Percentiles rank a stretch among this genome's conserved stretches.
Conservation (phyloP, 2,888 invertebrate species). For the Lasioglossum oenotherae region DNA sequence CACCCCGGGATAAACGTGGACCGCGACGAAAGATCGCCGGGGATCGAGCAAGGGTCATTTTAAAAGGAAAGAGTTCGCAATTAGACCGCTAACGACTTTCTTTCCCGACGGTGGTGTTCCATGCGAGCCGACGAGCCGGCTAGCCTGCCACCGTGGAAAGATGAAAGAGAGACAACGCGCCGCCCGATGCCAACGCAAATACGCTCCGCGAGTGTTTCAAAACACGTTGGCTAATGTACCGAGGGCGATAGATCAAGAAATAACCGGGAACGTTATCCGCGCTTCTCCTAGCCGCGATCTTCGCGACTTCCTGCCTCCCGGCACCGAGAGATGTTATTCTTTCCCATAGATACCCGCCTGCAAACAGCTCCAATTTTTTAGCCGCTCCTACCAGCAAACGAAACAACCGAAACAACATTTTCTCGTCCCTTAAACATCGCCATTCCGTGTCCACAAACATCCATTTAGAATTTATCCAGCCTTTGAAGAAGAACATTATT, state of each 20-base stretch:
- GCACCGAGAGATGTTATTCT: not conserved
- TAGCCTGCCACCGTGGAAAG: slow-evolving; percentile 65
- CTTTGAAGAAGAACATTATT: not conserved
- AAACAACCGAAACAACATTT: not conserved
- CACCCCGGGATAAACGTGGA: not conserved
- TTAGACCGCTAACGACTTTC: slow-evolving; percentile 50
- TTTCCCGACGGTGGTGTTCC: slow-evolving; percentile 46
- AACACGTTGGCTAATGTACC: slow-evolving; percentile 84
- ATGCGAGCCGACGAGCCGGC: slow-evolving; percentile 48
- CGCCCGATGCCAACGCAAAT: slow-evolving; percentile 82
- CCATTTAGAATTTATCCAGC: not conserved
- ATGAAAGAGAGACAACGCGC: slow-evolving; percentile 79
- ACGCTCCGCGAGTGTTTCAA: slow-evolving; percentile 83
- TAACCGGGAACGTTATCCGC: slow-evolving; percentile 72
- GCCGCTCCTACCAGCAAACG: not conserved
- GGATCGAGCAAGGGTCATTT: slow-evolving; percentile 37
- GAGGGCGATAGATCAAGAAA: slow-evolving; percentile 78
- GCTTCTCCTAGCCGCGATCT: slow-evolving; percentile 54
- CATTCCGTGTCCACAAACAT: not conserved
- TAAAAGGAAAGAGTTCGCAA: slow-evolving; percentile 44
- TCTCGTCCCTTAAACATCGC: not conserved
- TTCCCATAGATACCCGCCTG: slow-evolving; percentile 10
- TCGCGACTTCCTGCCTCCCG: slow-evolving; percentile 43
- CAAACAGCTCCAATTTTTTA: not conserved
- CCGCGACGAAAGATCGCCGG: slow-evolving; percentile 10